Evolutionary conservation across 2,113 vertebrate species (phyloP), one percentile per base, ranked within the genome.

Genomic region (Catharus bicknelli): DNA sequence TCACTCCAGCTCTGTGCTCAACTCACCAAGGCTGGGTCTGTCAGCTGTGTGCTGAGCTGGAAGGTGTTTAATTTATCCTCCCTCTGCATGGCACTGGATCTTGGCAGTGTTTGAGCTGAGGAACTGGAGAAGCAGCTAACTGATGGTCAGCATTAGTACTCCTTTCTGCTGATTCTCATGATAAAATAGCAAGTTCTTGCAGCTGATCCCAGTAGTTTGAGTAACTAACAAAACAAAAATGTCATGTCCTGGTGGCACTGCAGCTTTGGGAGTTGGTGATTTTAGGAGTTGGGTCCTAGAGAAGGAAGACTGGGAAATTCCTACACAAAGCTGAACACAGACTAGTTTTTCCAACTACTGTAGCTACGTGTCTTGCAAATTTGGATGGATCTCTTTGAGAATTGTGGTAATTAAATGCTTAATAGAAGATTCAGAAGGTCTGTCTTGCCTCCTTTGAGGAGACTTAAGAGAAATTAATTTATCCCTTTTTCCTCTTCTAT

Each of bases 1-100:
- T 13, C 4, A 1, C 8, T 5, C 2, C 30, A 48, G 16, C 2
- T 1, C 11, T 4, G 2, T 2, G 8, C 6, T n/a, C 8, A 16
- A 1, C 11, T 11, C 26, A 40, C 58, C 40, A 27, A 9, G 16
- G 11, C n/a, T 63, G 84, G 9, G 11, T 64, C 34, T 51, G 32
- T 30, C 15, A 21, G 18, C 32, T 70, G 0, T n/a, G 5, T 30
- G 11, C 34, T 42, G 6, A 38, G 30, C 20, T 54, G 77, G 19
- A 42, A 57, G 10, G 16, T 23, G 21, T 36, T 78, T 53, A 5
- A 26, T 40, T 74, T 50, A 9, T 26, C 26, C 32, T 62, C 19
- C 29, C 58, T 72, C 78, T 4, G 25, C 8, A 3, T 1, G 1
- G 10, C 47, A 9, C 68, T 61, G 66, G 16, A 29, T 54, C 27